Conservation (phyloP, 2,797 vertebrate species). For the Sebastolobus alascanus region DNA sequence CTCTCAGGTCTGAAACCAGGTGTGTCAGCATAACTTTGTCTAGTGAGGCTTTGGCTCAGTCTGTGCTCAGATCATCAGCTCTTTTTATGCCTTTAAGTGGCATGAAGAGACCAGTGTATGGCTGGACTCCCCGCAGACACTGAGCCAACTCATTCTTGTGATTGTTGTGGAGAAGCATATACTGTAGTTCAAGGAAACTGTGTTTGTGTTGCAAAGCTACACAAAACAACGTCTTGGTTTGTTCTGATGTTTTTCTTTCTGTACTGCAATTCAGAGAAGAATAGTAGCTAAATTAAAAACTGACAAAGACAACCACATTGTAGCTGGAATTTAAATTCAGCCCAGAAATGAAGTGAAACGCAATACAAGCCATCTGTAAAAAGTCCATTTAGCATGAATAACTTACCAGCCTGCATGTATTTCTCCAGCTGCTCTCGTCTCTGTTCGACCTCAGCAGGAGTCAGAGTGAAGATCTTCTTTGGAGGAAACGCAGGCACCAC, state of each 20-base stretch:
- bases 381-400: constrained; percentile 35
- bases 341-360: constrained; percentile 45
- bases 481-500: constrained; percentile 96
- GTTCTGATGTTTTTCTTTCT: background rate
- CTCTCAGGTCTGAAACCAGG: constrained; percentile 35
- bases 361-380: constrained; percentile 44
- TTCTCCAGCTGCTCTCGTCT: constrained; percentile 97
- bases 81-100: constrained; percentile 46
- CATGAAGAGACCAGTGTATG: constrained; percentile 32
- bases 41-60: constrained; percentile 14
- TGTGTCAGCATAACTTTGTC: constrained; percentile 47
- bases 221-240: constrained; percentile 13
- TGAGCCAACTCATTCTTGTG: constrained; percentile 36
- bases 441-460: constrained; percentile 95
- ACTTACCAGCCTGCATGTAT: constrained; percentile 99
- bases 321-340: constrained; percentile 34
- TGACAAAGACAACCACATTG: constrained; percentile 32
- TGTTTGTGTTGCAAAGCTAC: constrained; percentile 16
- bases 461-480: constrained; percentile 98
- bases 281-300: constrained; percentile 11
- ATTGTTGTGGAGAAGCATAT: constrained; percentile 48
- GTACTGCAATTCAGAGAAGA: constrained; percentile 20
- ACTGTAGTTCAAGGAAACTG: constrained; percentile 31
- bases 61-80: constrained; percentile 42
- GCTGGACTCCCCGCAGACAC: constrained; percentile 37